A percentile compares a stretch with the other conserved stretches of the same genome.
Evolutionary conservation across 2,888 invertebrate species (phyloP).

Genomic region (Drosophila buzzatii): DNA sequence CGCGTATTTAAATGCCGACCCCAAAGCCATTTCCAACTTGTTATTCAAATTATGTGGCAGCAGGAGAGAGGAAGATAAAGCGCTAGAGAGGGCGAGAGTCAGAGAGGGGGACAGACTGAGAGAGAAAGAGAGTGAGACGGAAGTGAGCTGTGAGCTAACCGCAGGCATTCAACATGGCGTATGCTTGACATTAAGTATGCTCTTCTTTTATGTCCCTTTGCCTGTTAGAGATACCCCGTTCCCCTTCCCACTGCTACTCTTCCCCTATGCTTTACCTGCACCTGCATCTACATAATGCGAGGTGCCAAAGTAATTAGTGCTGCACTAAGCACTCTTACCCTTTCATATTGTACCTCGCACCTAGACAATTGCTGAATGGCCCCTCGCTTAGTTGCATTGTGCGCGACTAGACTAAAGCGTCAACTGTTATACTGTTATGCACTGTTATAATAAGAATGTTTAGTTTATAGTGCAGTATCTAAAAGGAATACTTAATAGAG

Average conservation of each 20-base stretch:
- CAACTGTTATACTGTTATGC: slow-evolving; percentile 46
- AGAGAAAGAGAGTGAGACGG: not conserved
- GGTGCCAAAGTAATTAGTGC: slow-evolving; percentile 80
- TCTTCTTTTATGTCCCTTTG: slow-evolving; percentile 26
- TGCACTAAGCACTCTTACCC: slow-evolving; percentile 64
- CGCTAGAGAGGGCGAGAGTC: not conserved
- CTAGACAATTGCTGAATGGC: slow-evolving; percentile 45
- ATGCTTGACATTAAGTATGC: slow-evolving; percentile 72
- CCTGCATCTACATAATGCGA: slow-evolving; percentile 48
- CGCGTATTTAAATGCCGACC: slow-evolving; percentile 62
- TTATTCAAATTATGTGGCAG: slow-evolving; percentile 44
- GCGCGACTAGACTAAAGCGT: slow-evolving; percentile 39
- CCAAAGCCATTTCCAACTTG: slow-evolving; percentile 31
- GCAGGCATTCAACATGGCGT: slow-evolving; percentile 66
- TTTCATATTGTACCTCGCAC: slow-evolving; percentile 26
- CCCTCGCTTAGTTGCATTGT: slow-evolving; percentile 16
- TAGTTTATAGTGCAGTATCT: not conserved
- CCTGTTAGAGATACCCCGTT: slow-evolving; percentile 1
- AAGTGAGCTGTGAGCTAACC: slow-evolving; percentile 46
- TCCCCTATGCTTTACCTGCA: slow-evolving; percentile 6
- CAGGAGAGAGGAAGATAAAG: slow-evolving; percentile 1
- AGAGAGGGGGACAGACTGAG: not conserved
- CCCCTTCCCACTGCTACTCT: too few relatives aligned
- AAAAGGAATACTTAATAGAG: not conserved
- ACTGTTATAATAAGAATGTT: not conserved